Conservation (phyloP, 2,797 vertebrate species). For the Muscicapa striata region DNA sequence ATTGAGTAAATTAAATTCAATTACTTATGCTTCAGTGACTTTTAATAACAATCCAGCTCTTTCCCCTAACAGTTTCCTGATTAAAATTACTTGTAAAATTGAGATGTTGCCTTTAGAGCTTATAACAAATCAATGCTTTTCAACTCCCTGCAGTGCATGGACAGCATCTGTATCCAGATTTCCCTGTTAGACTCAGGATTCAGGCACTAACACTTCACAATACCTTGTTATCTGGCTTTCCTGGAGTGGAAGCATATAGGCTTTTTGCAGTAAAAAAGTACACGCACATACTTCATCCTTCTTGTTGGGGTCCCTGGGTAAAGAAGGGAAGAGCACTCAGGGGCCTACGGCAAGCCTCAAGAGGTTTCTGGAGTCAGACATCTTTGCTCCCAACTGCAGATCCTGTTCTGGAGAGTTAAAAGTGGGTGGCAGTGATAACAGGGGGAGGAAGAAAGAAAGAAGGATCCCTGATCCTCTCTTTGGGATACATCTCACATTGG, state of each 20-base stretch:
- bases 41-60: not conserved
- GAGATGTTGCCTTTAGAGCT: not conserved
- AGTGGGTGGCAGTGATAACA: not conserved
- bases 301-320: not conserved
- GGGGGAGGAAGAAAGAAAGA: not conserved
- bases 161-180: not conserved
- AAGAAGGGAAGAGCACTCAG: not conserved
- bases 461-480: not conserved
- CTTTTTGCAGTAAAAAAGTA: not conserved
- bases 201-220: not conserved
- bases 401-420: not conserved
- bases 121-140: not conserved
- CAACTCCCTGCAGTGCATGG: not conserved
- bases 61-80: not conserved
- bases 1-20: not conserved
- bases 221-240: not conserved
- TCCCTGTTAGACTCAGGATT: not conserved
- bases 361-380: not conserved
- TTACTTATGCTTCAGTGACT: not conserved
- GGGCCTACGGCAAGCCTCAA: not conserved
- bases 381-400: not conserved
- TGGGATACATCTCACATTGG: not conserved
- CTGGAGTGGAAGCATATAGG: not conserved
- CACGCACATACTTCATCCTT: not conserved
- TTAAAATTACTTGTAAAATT: not conserved